Evolutionary conservation across 2,113 vertebrate species (phyloP).

Genomic region (Melanerpes formicivorus): DNA sequence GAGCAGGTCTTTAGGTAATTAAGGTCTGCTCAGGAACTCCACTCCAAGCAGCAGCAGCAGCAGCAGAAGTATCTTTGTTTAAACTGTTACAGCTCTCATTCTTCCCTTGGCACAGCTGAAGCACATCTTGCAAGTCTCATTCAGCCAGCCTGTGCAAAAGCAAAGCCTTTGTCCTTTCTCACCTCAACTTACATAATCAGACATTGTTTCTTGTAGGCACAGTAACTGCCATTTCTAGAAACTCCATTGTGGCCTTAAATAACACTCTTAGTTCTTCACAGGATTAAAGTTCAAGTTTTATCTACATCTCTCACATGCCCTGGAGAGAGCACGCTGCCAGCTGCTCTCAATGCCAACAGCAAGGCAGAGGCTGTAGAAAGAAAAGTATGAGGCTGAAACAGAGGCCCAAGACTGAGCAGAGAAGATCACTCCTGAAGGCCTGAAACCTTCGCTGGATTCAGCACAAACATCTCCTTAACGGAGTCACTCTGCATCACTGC

Average conservation of each 20-base stretch:
- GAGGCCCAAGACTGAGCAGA: not conserved
- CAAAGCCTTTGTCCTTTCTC: not conserved
- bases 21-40: not conserved
- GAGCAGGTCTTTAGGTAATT: not conserved
- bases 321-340: not conserved
- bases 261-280: not conserved
- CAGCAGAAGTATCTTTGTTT: not conserved
- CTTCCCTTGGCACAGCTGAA: not conserved
- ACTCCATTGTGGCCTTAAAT: constrained; percentile 4
- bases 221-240: not conserved
- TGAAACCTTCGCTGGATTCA: not conserved
- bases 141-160: not conserved
- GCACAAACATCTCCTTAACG: not conserved
- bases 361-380: not conserved
- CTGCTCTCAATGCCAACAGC: not conserved
- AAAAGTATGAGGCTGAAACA: not conserved
- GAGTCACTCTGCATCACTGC: not conserved
- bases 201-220: not conserved
- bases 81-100: not conserved
- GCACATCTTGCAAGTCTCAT: not conserved
- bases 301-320: not conserved
- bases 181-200: not conserved
- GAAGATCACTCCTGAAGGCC: not conserved
- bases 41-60: not conserved
- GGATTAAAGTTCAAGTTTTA: constrained; percentile 13